Evolutionary conservation across 2,888 invertebrate genomes (phyloP).

Genomic region (Clusia tigrina): DNA sequence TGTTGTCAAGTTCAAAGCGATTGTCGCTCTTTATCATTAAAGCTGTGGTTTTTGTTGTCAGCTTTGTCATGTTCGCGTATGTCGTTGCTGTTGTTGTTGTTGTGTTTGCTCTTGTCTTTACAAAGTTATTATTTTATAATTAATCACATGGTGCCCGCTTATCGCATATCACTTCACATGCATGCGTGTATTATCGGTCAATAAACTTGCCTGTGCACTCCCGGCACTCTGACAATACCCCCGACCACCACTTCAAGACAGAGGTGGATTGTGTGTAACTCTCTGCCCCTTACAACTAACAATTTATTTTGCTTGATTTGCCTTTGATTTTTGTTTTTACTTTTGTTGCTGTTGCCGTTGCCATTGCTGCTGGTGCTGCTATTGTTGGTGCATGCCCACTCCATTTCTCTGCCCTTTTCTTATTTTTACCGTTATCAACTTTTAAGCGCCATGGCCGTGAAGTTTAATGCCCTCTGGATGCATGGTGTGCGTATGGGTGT

Average conservation of each 20-base stretch:
- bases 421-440: constrained; percentile 33
- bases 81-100: constrained; percentile 8
- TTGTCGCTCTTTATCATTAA: background rate
- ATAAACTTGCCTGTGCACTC: constrained; percentile 18
- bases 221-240: background rate
- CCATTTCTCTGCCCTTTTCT: constrained; percentile 5
- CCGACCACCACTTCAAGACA: constrained; percentile 1
- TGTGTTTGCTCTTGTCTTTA: constrained; percentile 5
- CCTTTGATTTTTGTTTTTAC: background rate
- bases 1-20: constrained; percentile 32
- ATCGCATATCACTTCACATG: background rate
- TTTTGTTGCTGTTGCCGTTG: background rate
- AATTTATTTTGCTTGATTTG: background rate
- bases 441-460: constrained; percentile 53
- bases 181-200: constrained; percentile 24
- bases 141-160: constrained; percentile 5
- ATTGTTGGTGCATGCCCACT: background rate
- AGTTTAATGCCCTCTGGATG: constrained; percentile 53
- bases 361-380: background rate
- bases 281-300: background rate
- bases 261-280: background rate
- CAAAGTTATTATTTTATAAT: constrained; percentile 4
- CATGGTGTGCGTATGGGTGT: constrained; percentile 28
- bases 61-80: no score
- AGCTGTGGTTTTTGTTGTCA: background rate